These are phyloP conservation scores for Ciona savignyi DNA, from an alignment of 23 tunicate species.

Conservation along the genomic window DNA sequence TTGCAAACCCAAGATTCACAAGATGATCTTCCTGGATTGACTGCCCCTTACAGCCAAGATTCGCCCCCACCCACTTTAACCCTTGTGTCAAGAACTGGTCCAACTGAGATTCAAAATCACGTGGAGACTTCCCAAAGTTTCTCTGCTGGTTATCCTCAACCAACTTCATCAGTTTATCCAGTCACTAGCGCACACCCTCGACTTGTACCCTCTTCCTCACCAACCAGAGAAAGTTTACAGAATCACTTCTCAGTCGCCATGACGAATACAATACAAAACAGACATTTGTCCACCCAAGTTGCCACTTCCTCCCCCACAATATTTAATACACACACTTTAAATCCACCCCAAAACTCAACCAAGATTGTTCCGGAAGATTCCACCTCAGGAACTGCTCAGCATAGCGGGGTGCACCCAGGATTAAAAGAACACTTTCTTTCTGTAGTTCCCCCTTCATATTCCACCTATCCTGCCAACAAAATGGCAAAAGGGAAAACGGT, in stretches of 20 bases:
- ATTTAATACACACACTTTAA: neutral
- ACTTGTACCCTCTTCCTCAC: neutral
- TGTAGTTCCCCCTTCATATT: neutral
- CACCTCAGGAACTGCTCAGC: neutral
- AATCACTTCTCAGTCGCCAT: neutral
- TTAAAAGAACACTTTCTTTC: conserved; percentile 21
- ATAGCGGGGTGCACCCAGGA: neutral
- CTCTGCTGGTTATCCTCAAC: neutral
- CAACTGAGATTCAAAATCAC: neutral
- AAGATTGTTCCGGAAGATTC: neutral
- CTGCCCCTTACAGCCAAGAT: conserved; percentile 52
- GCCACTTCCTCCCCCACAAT: neutral
- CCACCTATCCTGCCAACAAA: conserved; percentile 18
- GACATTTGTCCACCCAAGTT: neutral
- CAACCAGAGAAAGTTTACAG: neutral
- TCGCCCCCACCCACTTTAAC: conserved; percentile 48
- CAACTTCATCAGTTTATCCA: neutral
- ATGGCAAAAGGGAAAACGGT: conserved; percentile 80
- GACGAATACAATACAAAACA: neutral
- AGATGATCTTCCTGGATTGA: conserved; percentile 29
- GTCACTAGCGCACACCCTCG: neutral
- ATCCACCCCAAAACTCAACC: neutral
- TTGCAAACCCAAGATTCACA: conserved; percentile 39
- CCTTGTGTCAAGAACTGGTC: conserved; percentile 1
- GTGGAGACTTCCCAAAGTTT: neutral